A percentile compares a stretch with the other conserved stretches of the same genome.
Conservation (phyloP, 2,888 invertebrate genomes). For the Lasioglossum vierecki region DNA sequence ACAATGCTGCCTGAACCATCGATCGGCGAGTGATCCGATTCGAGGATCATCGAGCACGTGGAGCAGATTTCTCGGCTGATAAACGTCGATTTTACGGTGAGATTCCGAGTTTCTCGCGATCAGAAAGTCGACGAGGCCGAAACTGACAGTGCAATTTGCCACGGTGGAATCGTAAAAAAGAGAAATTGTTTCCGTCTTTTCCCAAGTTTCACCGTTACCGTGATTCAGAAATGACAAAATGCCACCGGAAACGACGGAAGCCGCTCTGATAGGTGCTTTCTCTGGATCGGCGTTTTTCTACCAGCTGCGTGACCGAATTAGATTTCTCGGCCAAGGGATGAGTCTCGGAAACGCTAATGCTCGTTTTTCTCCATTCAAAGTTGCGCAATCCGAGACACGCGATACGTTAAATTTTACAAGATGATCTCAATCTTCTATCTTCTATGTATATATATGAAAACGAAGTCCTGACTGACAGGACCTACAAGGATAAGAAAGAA, state of each 20-base stretch:
- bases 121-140: neutral
- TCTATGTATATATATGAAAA: too few species aligned
- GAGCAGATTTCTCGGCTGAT: slow-evolving; percentile 1
- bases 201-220: slow-evolving; percentile 57
- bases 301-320: slow-evolving; percentile 30
- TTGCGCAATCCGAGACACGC: slow-evolving; percentile 6
- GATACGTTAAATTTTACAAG: neutral
- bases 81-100: neutral
- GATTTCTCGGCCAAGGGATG: slow-evolving; percentile 1
- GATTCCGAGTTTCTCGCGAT: neutral
- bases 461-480: too few species aligned
- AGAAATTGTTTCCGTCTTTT: slow-evolving; percentile 60
- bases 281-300: slow-evolving; percentile 59
- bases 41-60: neutral
- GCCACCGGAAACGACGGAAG: slow-evolving; percentile 55
- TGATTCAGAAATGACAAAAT: slow-evolving; percentile 66
- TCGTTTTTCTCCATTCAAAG: neutral
- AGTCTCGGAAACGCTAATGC: neutral
- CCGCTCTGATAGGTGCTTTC: slow-evolving; percentile 66
- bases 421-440: neutral
- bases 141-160: slow-evolving; percentile 22
- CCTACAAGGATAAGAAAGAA: too few species aligned
- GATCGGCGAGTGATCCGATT: neutral
- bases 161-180: slow-evolving; percentile 33
- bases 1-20: too few species aligned